Evolutionary conservation across 2,888 invertebrate species (phyloP), one percentile per base, ranked within the genome.

Genomic region (Lycaena phlaeas): DNA sequence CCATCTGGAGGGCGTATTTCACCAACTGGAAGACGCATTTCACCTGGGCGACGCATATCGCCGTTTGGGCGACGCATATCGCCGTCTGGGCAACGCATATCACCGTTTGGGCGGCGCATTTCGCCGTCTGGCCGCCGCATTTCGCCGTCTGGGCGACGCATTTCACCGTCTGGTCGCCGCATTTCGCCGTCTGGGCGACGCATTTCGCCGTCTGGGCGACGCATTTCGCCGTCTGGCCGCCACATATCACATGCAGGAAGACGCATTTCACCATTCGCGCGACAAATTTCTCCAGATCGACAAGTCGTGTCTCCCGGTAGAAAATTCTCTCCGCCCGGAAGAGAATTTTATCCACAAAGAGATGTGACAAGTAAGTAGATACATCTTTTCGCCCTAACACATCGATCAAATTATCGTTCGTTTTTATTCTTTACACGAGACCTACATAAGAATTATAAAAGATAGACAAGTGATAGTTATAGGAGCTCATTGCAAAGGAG

Each of bases 21-120:
- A 1, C 55, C 57, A n/a, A 5, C 53, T 3, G 51, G 53, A 1
- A 38, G 54, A 14, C 41, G 49, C 14, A 34, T 52, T 14, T 56
- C 63, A 0, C 26, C 52, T 2, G 51, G 43, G 2, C 50, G 55
- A 7, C 42, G 38, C 17, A 17, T 39, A 9, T 5, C 9, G 2
- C 22, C 9, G 22, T 5, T 2, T 22, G 22, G 22, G 4, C 30
- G 17, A 5, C 15, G 5, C 9, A 10, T 30, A 4, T 30, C 30
- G 4, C 30, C 30, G 31, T 42, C 42, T 5, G 36, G 39, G 6
- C 37, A 49, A 36, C 45, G 39, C 2, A 10, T 37, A 9, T 44
- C 49, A 3, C 46, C 44, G 4, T 18, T n/a, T 12, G 18, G 34
- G 9, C 34, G 45, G 14, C 43, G 45, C 1, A 46, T 43, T 14